phyloP scores from a whole-genome alignment of 2,797 vertebrate species.

The Melopsittacus undulatus region DNA sequence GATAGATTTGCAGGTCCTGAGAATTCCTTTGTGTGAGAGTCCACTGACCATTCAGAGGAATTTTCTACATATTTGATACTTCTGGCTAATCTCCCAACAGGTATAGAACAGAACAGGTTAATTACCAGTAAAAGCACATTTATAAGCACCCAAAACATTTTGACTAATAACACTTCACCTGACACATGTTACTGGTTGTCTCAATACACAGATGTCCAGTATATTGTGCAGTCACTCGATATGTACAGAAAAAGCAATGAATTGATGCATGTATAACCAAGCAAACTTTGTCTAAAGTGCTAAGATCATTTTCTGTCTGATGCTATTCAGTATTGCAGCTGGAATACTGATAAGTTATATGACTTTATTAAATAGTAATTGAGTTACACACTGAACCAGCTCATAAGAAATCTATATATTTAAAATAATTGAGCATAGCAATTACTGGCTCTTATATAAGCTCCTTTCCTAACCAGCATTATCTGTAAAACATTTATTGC shows the following conservation, averaged over 20 bases:
- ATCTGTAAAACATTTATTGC: conserved; percentile 68
- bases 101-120: neutral
- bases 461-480: conserved; percentile 28
- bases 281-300: neutral
- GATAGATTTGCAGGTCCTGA: neutral
- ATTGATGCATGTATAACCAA: neutral
- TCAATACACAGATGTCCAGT: neutral
- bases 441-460: conserved; percentile 63
- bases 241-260: neutral
- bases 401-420: conserved; percentile 58
- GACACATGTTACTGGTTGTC: neutral
- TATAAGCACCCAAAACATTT: conserved; percentile 31
- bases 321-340: conserved; percentile 15
- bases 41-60: neutral
- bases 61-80: neutral
- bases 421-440: conserved; percentile 71
- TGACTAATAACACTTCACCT: neutral
- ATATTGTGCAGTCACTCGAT: neutral
- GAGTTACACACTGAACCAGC: conserved; percentile 61
- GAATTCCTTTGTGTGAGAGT: neutral
- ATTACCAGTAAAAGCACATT: conserved; percentile 11
- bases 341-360: conserved; percentile 64
- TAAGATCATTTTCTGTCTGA: neutral
- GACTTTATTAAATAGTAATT: conserved; percentile 68
- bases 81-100: neutral